Conservation (phyloP, 2,797 vertebrate species). For the Emydoidea blandingii region DNA sequence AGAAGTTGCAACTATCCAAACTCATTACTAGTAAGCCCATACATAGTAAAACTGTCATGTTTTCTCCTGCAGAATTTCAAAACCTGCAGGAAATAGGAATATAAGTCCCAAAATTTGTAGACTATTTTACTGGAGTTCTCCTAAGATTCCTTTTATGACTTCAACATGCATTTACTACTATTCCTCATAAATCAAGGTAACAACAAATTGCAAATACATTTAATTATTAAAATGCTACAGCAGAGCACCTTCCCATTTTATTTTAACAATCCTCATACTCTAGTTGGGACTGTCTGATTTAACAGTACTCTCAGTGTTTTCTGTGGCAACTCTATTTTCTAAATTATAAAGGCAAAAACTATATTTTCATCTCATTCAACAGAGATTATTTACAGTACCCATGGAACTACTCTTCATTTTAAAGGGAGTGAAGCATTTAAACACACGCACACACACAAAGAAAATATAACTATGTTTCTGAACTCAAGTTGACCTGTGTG, state of each 20-base stretch:
- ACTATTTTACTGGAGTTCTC: not conserved
- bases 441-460: not conserved
- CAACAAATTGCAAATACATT: not conserved
- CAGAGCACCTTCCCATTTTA: not conserved
- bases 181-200: not conserved
- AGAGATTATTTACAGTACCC: not conserved
- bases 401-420: not conserved
- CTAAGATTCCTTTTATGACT: not conserved
- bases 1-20: not conserved
- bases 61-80: not conserved
- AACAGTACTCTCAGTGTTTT: not conserved
- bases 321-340: not conserved
- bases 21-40: not conserved
- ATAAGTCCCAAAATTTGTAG: not conserved
- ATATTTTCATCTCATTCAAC: not conserved
- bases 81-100: not conserved
- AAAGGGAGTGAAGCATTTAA: conserved; percentile 44
- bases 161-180: not conserved
- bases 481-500: conserved; percentile 50
- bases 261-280: not conserved
- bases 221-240: not conserved
- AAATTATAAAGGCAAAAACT: not conserved
- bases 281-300: not conserved
- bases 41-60: not conserved
- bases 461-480: conserved; percentile 46